These are phyloP conservation scores for Polietes domitor DNA, from an alignment of 2,888 invertebrate species.

Conservation along the genomic window DNA sequence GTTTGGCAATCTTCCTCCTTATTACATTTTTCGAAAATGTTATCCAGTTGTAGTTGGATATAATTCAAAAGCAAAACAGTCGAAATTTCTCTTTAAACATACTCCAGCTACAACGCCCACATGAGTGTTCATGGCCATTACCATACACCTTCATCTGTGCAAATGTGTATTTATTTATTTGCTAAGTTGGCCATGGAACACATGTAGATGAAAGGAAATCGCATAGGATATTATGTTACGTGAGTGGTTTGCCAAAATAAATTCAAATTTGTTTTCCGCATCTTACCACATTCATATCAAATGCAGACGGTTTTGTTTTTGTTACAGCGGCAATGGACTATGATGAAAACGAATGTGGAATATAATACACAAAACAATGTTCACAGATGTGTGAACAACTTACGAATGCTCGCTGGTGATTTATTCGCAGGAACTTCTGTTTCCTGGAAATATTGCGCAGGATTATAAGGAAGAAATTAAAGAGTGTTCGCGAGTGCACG, in stretches of 20 bases:
- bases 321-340: background rate
- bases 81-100: no score
- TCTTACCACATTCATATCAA: background rate
- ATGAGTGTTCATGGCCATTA: no score
- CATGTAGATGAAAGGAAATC: slow-evolving; percentile 54
- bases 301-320: no score
- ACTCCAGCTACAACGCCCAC: no score
- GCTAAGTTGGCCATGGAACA: slow-evolving; percentile 38
- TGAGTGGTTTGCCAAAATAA: slow-evolving; percentile 63
- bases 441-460: no score
- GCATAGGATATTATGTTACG: slow-evolving; percentile 66
- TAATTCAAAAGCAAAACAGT: no score
- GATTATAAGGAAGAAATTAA: no score
- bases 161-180: slow-evolving; percentile 31
- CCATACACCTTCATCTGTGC: background rate
- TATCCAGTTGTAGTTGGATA: no score
- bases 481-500: no score
- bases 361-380: slow-evolving; percentile 34
- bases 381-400: slow-evolving; percentile 34
- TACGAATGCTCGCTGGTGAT: background rate
- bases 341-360: background rate
- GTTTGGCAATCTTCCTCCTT: no score
- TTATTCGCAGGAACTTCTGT: no score
- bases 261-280: background rate
- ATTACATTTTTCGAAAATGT: no score